These are phyloP conservation scores for Furnarius figulus DNA, from an alignment of 2,113 vertebrate species.

Conservation along the genomic window DNA sequence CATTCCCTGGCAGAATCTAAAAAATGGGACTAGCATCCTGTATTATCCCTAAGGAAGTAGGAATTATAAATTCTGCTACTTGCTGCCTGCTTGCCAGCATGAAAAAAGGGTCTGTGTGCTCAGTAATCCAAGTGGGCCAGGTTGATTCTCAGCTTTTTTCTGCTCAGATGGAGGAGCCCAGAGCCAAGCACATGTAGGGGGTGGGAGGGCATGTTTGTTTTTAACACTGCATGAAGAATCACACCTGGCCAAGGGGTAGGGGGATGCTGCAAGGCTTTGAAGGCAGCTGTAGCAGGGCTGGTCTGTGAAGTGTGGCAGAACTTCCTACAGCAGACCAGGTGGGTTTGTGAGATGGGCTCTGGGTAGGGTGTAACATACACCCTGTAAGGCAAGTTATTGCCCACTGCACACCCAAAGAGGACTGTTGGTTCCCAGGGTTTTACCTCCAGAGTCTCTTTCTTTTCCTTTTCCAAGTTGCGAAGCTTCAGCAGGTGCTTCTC, in stretches of 20 bases:
- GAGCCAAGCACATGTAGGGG: neutral
- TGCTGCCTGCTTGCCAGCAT: neutral
- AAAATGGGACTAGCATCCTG: neutral
- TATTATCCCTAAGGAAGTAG: neutral
- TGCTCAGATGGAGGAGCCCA: neutral
- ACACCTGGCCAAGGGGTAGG: neutral
- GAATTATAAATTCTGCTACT: neutral
- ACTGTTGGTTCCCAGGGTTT: neutral
- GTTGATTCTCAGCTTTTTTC: neutral
- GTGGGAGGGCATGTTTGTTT: neutral
- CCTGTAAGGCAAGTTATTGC: neutral
- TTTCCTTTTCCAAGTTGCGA: slow-evolving; percentile 84
- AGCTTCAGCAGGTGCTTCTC: slow-evolving; percentile 85
- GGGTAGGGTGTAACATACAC: neutral
- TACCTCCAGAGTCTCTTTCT: slow-evolving; percentile 86
- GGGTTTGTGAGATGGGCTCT: neutral
- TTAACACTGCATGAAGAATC: neutral
- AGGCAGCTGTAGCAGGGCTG: neutral
- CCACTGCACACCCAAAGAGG: neutral
- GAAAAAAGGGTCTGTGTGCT: neutral
- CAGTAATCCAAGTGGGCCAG: neutral
- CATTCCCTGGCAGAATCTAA: neutral
- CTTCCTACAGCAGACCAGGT: neutral
- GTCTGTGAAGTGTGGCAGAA: neutral
- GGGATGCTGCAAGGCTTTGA: neutral